Base-by-base conservation (phyloP, 2,113 vertebrate genomes). In the Carollia perspicillata region DNA sequence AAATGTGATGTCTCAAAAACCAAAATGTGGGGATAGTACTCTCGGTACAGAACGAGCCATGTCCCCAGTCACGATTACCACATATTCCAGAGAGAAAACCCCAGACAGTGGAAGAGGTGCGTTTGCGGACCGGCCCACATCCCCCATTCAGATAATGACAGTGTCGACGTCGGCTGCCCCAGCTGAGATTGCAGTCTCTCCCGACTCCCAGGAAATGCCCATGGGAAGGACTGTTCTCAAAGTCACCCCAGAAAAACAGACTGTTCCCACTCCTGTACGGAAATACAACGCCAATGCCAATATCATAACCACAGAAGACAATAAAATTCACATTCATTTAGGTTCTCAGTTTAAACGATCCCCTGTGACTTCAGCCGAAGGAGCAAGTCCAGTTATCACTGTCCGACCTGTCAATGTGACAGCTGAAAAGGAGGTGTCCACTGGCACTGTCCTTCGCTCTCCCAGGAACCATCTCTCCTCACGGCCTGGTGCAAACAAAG, bases 321-420 rank as follows among this genome's bases (percentile, higher is more conserved):
- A 99, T 96, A 99, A 99, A 98, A 99, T 99, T 96, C 99, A 99
- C 97, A 99, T 99, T 97, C 99, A 99, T 94, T 80, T 99, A 95
- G 99, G 99, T 1, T 97, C 99, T 30, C 99, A 99, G 97, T 99
- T 99, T 40, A 99, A 99, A 95, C 98, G 99, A 63, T 98, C 98
- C 1, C 96, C 98, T 13, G 47, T 33, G 28, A 83, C 97, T 0
- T 53, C 51, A 0, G 89, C 98, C 0, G 99, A 99, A 7, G 97
- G 98, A 2, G 71, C 95, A 0, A 98, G 98, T 55, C 98, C 99
- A 0, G 86, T 98, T 11, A 97, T 99, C 87, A 99, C 98, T 0
- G 98, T 99, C 65, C 98, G 99, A 44, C 99, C 99, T 0, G 95
- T 98, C 28, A 98, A 96, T 26, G n/a, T 98, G 42, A 97, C 96